Conservation (phyloP, 1,140 invertebrate species). For the Bombus sylvicola region DNA sequence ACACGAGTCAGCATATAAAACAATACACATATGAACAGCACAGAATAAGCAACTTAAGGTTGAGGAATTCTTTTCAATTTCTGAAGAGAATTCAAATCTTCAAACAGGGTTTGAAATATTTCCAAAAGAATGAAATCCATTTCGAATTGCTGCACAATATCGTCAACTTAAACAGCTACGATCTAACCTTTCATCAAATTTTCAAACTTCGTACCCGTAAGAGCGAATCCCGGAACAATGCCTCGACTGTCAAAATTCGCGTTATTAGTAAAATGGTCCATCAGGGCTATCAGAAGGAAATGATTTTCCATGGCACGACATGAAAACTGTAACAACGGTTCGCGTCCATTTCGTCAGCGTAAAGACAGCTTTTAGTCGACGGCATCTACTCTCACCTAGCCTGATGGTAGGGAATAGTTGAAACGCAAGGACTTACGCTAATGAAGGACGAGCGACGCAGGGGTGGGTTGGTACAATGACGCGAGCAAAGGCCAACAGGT, state of each 20-base stretch:
- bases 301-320: conserved; percentile 44
- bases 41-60: neutral
- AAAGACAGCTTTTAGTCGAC: conserved; percentile 68
- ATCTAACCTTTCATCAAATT: neutral
- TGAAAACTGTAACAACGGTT: conserved; percentile 42
- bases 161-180: neutral
- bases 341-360: conserved; percentile 64
- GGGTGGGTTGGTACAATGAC: conserved; percentile 59
- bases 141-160: neutral
- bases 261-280: conserved; percentile 58
- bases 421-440: conserved; percentile 70
- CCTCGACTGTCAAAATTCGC: conserved; percentile 15
- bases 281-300: conserved; percentile 57
- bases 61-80: no score
- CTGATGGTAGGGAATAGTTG: conserved; percentile 48
- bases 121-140: neutral
- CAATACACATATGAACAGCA: neutral
- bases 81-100: neutral
- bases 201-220: neutral
- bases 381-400: conserved; percentile 39
- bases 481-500: conserved; percentile 75
- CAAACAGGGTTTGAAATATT: neutral
- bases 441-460: conserved; percentile 71
- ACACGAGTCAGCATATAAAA: neutral
- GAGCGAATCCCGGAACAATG: neutral